A percentile compares a stretch with the other conserved stretches of the same genome.
Evolutionary conservation across 1,140 invertebrate genomes (phyloP).

Genomic region (Drosophila parabipectinata): DNA sequence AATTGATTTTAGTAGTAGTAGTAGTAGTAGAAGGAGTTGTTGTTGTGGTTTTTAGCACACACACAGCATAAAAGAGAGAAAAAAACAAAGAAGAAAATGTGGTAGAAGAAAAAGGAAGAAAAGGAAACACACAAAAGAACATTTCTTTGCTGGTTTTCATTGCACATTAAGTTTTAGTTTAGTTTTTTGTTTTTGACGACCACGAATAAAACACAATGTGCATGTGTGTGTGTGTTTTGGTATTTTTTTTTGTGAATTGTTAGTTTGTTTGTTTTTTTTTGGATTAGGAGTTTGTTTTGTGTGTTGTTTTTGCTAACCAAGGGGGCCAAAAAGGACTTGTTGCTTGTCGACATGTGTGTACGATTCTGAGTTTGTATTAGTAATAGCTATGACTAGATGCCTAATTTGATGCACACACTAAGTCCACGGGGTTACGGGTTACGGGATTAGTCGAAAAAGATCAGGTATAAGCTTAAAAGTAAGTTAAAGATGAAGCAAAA

Average conservation of each 20-base stretch:
- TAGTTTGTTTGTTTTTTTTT: conserved; percentile 38
- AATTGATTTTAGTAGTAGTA: conserved; percentile 31
- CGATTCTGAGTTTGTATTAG: conserved; percentile 15
- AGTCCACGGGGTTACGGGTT: conserved; percentile 12
- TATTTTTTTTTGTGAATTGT: not conserved
- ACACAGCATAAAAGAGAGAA: conserved; percentile 81
- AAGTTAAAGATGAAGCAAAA: conserved; percentile 13
- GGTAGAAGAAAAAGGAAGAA: conserved; percentile 82
- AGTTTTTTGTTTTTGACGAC: conserved; percentile 20
- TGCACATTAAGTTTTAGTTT: conserved; percentile 21
- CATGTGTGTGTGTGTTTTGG: conserved; percentile 10
- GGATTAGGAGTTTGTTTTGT: conserved; percentile 10
- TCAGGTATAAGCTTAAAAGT: conserved; percentile 14
- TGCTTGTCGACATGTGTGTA: conserved; percentile 34
- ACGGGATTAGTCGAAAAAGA: conserved; percentile 25
- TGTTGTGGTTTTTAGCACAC: conserved; percentile 49
- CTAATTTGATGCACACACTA: conserved; percentile 61
- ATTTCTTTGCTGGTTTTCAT: conserved; percentile 58
- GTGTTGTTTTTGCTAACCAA: conserved; percentile 25
- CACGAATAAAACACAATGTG: conserved; percentile 44
- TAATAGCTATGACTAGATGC: conserved; percentile 50
- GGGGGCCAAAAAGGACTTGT: conserved; percentile 2
- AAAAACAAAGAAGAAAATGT: conserved; percentile 76
- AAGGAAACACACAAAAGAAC: conserved; percentile 81
- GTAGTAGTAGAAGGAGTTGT: conserved; percentile 30